phyloP scores from a whole-genome alignment of 2,113 vertebrate species.

The Falcunculus frontatus region DNA sequence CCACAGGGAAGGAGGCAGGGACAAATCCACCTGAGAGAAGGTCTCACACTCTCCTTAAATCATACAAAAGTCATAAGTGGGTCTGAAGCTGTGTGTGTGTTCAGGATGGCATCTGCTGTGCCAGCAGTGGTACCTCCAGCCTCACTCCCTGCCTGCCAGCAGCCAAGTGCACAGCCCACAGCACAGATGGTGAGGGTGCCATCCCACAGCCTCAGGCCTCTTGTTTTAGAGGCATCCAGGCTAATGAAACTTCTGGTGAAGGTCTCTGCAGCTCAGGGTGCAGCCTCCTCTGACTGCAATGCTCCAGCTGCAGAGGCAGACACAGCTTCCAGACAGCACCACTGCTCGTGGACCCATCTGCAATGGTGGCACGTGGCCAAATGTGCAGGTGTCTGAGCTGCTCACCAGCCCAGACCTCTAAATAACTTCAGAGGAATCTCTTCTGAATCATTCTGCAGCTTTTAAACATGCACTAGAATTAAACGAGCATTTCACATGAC shows the following conservation, averaged over 20 bases:
- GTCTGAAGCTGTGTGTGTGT: background rate
- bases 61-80: accelerated
- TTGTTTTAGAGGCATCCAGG: background rate
- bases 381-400: background rate
- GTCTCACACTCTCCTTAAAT: background rate
- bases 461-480: background rate
- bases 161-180: background rate
- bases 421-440: background rate
- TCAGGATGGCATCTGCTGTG: background rate
- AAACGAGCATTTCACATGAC: background rate
- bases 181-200: background rate
- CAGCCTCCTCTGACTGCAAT: background rate
- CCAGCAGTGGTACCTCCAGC: background rate
- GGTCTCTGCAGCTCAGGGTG: background rate
- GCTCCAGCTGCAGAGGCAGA: background rate
- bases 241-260: background rate
- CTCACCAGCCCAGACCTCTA: background rate
- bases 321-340: background rate
- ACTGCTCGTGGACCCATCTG: background rate
- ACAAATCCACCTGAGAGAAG: background rate
- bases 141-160: background rate
- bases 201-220: background rate
- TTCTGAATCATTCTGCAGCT: background rate
- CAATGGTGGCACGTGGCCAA: background rate
- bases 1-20: background rate